Conservation (phyloP, 2,113 vertebrate genomes). For the Saguinus imperator region DNA sequence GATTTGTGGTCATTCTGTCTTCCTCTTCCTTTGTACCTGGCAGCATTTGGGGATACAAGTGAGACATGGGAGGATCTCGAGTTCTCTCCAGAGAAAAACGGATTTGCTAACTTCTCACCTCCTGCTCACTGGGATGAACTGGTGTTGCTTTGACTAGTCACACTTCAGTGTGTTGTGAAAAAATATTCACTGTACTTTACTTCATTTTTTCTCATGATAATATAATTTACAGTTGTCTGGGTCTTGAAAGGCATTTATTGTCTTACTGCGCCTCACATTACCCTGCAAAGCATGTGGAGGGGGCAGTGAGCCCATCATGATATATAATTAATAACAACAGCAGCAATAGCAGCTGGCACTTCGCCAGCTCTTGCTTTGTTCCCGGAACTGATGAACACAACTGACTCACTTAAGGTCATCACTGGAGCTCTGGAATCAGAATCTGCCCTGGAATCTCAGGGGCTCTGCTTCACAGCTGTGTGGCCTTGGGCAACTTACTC, state of each 20-base stretch:
- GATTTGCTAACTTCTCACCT: not conserved
- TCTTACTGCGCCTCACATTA: not conserved
- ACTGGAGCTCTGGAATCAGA: not conserved
- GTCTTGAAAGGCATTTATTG: not conserved
- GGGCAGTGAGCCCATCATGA: rapidly evolving
- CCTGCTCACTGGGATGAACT: not conserved
- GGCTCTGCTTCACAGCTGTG: not conserved
- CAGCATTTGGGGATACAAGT: not conserved
- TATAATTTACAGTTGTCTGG: not conserved
- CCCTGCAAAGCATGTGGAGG: not conserved
- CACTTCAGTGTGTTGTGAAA: not conserved
- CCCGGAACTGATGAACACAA: not conserved
- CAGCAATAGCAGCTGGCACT: rapidly evolving
- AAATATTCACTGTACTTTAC: not conserved
- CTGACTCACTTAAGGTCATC: not conserved
- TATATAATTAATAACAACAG: not conserved
- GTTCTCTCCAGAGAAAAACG: not conserved
- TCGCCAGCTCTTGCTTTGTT: not conserved
- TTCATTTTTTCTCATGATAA: constrained; percentile 19
- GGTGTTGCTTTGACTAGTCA: not conserved
- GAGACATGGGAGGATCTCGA: not conserved
- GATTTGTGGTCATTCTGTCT: not conserved
- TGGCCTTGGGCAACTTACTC: not conserved
- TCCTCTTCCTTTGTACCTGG: not conserved
- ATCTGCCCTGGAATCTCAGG: not conserved